Percentiles rank a stretch among this genome's conserved stretches.
phyloP scores from a whole-genome alignment of 2,888 invertebrate genomes.

The Chalcis sispes region DNA sequence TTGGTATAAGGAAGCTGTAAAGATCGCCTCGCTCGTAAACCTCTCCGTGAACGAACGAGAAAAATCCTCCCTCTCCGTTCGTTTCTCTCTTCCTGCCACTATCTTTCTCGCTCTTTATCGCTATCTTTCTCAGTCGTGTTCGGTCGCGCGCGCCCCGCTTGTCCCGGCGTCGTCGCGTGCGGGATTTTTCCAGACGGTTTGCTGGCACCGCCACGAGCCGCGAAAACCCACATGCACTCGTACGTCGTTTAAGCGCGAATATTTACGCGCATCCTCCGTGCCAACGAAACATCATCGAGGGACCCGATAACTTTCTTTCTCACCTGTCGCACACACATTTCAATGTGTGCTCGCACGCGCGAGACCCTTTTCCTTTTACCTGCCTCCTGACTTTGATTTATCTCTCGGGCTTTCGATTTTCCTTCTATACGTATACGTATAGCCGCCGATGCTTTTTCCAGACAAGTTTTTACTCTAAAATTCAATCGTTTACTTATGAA shows the following conservation, averaged over 20 bases:
- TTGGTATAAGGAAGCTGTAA: conserved; percentile 42
- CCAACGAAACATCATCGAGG: neutral
- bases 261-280: neutral
- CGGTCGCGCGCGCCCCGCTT: no score
- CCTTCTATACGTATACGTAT: neutral
- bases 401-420: neutral
- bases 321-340: conserved; percentile 8
- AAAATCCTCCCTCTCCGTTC: no score
- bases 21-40: conserved; percentile 40
- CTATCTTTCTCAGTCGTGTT: neutral
- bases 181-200: conserved; percentile 8
- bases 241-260: neutral
- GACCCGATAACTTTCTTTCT: conserved; percentile 23
- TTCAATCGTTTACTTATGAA: no score
- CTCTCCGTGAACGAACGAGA: conserved; percentile 9
- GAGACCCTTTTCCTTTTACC: neutral
- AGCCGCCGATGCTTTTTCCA: no score
- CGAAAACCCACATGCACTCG: no score
- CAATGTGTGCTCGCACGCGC: neutral
- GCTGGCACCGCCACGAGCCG: conserved; percentile 10
- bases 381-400: conserved; percentile 9
- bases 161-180: conserved; percentile 17
- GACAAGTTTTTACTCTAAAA: no score
- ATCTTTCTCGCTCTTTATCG: no score
- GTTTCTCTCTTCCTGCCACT: no score